phyloP scores from a whole-genome alignment of 2,888 invertebrate genomes.

The Tinea trinotella region DNA sequence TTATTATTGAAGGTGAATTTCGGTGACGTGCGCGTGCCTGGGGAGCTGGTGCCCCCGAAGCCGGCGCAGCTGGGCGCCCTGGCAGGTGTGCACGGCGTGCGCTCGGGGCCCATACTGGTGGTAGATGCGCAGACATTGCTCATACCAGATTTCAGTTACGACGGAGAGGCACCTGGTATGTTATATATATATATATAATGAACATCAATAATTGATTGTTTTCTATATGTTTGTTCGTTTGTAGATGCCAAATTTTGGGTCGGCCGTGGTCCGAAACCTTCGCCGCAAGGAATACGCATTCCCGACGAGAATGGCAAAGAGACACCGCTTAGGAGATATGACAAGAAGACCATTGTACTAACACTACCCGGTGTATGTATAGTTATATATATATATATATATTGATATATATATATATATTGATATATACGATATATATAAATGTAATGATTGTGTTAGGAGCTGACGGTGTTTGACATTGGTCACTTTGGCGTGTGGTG shows the following conservation, averaged over 20 bases:
- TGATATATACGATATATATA: too few relatives aligned
- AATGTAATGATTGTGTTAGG: slow-evolving; percentile 40
- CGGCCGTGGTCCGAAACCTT: slow-evolving; percentile 84
- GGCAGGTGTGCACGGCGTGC: slow-evolving; percentile 85
- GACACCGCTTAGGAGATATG: slow-evolving; percentile 83
- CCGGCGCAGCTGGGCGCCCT: slow-evolving; percentile 86
- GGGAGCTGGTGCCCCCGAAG: slow-evolving; percentile 83
- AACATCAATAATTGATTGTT: slow-evolving; percentile 77
- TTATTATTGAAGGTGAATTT: slow-evolving; percentile 81
- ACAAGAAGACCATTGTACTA: slow-evolving; percentile 89
- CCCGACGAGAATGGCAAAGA: slow-evolving; percentile 94
- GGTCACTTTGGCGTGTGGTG: slow-evolving; percentile 96
- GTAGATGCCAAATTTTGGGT: slow-evolving; percentile 96
- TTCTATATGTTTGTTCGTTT: slow-evolving; percentile 28
- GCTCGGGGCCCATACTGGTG: slow-evolving; percentile 88
- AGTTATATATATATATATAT: too few relatives aligned
- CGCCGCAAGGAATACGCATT: slow-evolving; percentile 86
- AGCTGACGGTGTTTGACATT: slow-evolving; percentile 91
- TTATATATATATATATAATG: slow-evolving; percentile 83
- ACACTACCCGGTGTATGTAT: slow-evolving; percentile 80
- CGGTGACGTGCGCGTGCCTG: slow-evolving; percentile 87
- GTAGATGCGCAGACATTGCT: slow-evolving; percentile 95
- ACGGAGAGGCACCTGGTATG: slow-evolving; percentile 93
- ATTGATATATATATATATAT: too few relatives aligned
- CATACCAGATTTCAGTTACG: slow-evolving; percentile 91